Evolutionary conservation across 2,888 invertebrate species (phyloP), one percentile per base, ranked within the genome.

Genomic region (Orchesellides sinensis): DNA sequence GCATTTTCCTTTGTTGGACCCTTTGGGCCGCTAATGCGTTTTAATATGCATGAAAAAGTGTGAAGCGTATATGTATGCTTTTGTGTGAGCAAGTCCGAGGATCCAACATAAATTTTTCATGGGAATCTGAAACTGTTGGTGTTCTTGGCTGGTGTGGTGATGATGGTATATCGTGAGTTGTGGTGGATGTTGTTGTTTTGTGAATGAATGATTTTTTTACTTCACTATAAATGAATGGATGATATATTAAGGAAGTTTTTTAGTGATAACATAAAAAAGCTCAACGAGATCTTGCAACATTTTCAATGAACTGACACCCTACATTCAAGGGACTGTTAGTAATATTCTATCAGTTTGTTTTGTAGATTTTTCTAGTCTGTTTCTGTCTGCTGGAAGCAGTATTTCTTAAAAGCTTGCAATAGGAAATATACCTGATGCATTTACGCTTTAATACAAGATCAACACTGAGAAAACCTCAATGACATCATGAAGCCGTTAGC

Each of bases 241-340:
- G 32, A 19, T 56, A 35, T 23, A 54, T 69, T 69, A 54, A 52
- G 72, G 65, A 78, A 78, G 47, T 61, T 69, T 79, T 35, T 21
- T 32, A 80, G 70, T 80, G 79, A 80, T 72, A 80, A 72, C 59
- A 25, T 65, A 19, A 52, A 40, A 65, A 27, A 40, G 52, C 69
- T 69, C 59, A 61, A 61, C n/a, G 17, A 52, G 19, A 68, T 68
- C 75, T 45, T 32, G 74, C 52, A 63, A 25, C 32, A 75, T 21
- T 54, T 65, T 61, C 47, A 79, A 78, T 78, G 79, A 79, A 52
- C n/a, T 70, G 70, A 69, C 78, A 21, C 79, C 70, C 69, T 69
- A 12, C 69, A 21, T 27, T 12, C 3, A 29, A 65, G 70, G 79
- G 79, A 65, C 69, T 56, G 45, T 47, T 32, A 56, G 47, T 56